Conservation (phyloP, 1,140 invertebrate genomes). For the Physella acuta region DNA sequence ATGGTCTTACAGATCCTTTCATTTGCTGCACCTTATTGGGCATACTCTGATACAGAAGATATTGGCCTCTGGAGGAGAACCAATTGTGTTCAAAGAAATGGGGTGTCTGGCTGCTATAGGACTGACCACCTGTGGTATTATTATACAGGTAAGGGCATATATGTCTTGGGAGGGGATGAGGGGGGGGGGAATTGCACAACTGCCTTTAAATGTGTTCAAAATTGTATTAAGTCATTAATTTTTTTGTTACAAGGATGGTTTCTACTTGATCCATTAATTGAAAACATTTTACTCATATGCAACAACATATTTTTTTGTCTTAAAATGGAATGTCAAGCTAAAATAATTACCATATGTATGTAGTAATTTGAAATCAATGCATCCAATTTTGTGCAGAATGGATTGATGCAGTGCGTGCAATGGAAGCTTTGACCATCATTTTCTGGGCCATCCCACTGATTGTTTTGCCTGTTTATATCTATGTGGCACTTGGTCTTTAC, state of each 20-base stretch:
- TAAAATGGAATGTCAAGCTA: background rate
- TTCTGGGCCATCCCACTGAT: conserved; percentile 45
- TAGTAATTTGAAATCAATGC: background rate
- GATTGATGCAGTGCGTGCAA: conserved; percentile 41
- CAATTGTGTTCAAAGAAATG: conserved; percentile 18
- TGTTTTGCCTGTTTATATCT: conserved; percentile 51
- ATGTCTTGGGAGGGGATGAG: no score
- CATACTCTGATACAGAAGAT: conserved; percentile 25
- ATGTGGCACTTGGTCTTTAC: conserved; percentile 48
- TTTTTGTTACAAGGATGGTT: no score
- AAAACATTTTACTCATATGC: background rate
- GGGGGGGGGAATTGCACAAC: no score
- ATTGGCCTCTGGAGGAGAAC: conserved; percentile 39
- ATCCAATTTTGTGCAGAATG: conserved; percentile 38
- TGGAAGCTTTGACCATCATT: conserved; percentile 44
- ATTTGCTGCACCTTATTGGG: conserved; percentile 42
- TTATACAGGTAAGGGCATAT: background rate
- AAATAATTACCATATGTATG: background rate
- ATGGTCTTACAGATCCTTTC: conserved; percentile 38
- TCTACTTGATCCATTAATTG: no score
- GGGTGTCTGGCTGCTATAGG: background rate
- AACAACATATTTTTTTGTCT: background rate
- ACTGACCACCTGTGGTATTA: background rate
- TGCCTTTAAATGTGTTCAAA: no score
- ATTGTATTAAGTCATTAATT: no score